phyloP scores from a whole-genome alignment of 2,113 vertebrate genomes.

The Pteropus alecto region DNA sequence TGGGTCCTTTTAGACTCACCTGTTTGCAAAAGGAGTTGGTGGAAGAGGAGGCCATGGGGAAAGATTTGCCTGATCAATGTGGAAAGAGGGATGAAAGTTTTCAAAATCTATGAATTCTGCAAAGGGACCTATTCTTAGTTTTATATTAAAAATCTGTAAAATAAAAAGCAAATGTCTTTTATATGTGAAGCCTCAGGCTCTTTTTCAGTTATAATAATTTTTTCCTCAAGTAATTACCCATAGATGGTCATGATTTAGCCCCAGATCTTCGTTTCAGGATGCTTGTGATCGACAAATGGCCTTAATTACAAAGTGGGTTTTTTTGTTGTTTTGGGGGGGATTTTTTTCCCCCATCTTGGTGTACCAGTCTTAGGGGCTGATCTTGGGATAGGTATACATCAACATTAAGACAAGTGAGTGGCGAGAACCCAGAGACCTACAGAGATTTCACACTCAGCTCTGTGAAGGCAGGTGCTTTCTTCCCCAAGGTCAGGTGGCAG shows the following conservation, averaged over 20 bases:
- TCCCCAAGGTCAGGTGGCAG: background rate
- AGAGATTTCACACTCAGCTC: background rate
- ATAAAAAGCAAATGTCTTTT: background rate
- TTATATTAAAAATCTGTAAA: background rate
- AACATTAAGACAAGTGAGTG: background rate
- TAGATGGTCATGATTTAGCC: background rate
- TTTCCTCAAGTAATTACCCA: background rate
- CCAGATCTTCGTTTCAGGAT: background rate
- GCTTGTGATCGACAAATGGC: background rate
- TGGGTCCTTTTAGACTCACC: background rate
- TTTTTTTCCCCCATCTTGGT: background rate
- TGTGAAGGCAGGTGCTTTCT: fast-evolving
- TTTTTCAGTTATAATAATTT: background rate
- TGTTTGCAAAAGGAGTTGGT: background rate
- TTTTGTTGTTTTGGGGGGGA: too few species aligned
- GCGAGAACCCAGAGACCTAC: background rate
- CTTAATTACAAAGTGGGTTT: background rate
- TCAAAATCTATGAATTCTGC: background rate
- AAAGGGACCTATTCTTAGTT: background rate
- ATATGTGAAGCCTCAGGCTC: background rate
- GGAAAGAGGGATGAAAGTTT: background rate
- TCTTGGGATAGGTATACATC: background rate
- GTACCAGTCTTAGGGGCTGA: background rate
- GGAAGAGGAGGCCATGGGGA: background rate
- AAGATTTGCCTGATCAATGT: background rate